Evolutionary conservation across 2,113 vertebrate species (phyloP), one percentile per base, ranked within the genome.

Genomic region (Proteles cristata): DNA sequence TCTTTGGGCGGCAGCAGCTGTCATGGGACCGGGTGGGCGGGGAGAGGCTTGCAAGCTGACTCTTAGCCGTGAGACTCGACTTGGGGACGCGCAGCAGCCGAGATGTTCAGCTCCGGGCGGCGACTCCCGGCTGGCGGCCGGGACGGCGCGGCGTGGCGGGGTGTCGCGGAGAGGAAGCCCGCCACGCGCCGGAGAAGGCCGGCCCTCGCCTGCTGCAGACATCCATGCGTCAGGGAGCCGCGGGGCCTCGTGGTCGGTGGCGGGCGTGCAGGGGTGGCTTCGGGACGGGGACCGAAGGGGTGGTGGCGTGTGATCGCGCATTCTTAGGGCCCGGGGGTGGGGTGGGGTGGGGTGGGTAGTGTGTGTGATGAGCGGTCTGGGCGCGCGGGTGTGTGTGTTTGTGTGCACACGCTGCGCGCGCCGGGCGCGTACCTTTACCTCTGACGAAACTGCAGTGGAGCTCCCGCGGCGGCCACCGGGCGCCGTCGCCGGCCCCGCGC

Each of bases 381-480:
- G 97, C 58, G 76, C 84, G 83, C 45, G 86, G 11, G 55, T 28
- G 39, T 35, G 96, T 31, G 50, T 85, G 48, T 74, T 23, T 35
- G 71, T 88, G 96, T 87, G 97, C 81, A 88, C 97, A 95, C 93
- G 97, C 93, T 33, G 97, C 96, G 97, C 96, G 91, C 96, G 94
- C 93, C 95, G n/a, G 77, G 98, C 97, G 96, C 98, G 98, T 98
- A 99, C 98, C 98, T 98, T 98, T 98, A 98, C 98, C 99, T 98
- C 98, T 98, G 98, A 98, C 98, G 98, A 98, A 99, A 99, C 95
- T 93, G 99, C 98, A 58, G 98, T 97, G 98, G 96, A 97, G 98
- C 98, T 98, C 97, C 98, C 92, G 98, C 96, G 96, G 96, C 86
- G 96, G 97, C 97, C 98, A 93, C 86, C 94, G 94, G 95, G 97